Evolutionary conservation across 2,888 invertebrate species (phyloP).

Genomic region (Spodoptera picta): DNA sequence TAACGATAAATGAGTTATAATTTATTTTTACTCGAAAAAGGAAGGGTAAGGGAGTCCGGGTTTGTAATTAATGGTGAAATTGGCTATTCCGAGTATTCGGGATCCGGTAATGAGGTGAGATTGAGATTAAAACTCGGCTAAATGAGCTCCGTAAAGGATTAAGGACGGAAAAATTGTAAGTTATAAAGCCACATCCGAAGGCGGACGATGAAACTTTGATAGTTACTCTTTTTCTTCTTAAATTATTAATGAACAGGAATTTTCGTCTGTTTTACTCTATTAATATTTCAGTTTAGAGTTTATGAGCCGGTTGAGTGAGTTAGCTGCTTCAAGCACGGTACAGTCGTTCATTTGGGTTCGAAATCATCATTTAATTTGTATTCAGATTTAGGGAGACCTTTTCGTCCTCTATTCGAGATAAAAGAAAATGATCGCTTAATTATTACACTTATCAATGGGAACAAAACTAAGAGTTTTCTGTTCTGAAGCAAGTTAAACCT

Average conservation of each 20-base stretch:
- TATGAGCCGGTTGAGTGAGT: constrained; percentile 2
- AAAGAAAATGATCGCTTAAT: too few species aligned
- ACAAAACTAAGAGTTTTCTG: too few species aligned
- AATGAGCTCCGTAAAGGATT: constrained; percentile 84
- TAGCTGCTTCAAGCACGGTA: background rate
- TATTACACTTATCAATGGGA: too few species aligned
- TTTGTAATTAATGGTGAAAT: constrained; percentile 87
- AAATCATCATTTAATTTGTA: background rate
- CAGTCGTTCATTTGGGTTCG: background rate
- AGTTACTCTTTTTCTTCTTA: constrained; percentile 61
- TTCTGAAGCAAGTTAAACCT: too few species aligned
- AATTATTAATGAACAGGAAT: constrained; percentile 62
- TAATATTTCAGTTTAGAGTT: constrained; percentile 42
- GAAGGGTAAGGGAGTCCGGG: constrained; percentile 78
- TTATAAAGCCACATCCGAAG: constrained; percentile 65
- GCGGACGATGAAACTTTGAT: constrained; percentile 65
- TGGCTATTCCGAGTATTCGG: constrained; percentile 87
- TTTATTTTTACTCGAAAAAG: constrained; percentile 88
- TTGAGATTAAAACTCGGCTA: constrained; percentile 87
- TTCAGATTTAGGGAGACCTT: too few species aligned
- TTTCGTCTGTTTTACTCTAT: constrained; percentile 46
- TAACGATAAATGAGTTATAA: constrained; percentile 88
- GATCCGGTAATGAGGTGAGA: constrained; percentile 87
- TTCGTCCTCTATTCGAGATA: too few species aligned
- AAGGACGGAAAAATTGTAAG: constrained; percentile 72